Base-by-base conservation (phyloP, 1,140 invertebrate species). In the Adelges cooleyi region DNA sequence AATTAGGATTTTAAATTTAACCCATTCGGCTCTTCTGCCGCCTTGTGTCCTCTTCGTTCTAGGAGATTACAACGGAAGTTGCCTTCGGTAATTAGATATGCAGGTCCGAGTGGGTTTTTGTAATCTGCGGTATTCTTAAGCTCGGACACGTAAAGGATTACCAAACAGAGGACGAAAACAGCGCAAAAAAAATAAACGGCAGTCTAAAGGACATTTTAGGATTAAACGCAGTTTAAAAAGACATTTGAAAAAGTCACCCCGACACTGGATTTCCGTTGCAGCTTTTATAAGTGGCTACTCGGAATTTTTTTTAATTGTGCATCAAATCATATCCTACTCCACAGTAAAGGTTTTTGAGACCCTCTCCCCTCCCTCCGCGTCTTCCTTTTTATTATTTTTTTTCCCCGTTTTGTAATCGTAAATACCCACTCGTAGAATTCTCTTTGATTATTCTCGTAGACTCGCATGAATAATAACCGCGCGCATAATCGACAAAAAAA, bases 111-210 rank as follows among this genome's bases (percentile, higher is more conserved):
- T 62, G 42, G 56, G 56, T 62, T 62, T 62, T 62, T 62, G 42
- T 62, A 62, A 62, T 62, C 56, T 62, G 56, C 17, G 56, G 56
- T 62, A 44, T 62, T 62, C 56, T 62, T 62, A 62, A 62, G 56
- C 56, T 62, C 23, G 56, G 56, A 62, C 56, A 62, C 56, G 56
- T 62, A 62, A 33, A 62, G 56, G 56, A 62, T 62, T 62, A 46
- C 44, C 56, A 29, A 42, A 62, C 56, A 18, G 38, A 2, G 42
- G 27, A 42, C 27, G 56, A 62, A 36, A 23, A 62, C 29, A 62
- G 46, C 29, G 44, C 53, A n/a, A 33, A 33, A 33, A 33, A 33
- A 33, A 33, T 33, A 11, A 11, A 33, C 29, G 11, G 29, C 44
- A 62, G 38, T 62, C 44, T 62, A 62, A 62, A 48, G 56, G 56